These are phyloP conservation scores for Bradypodion pumilum DNA, from an alignment of 2,797 vertebrate species.

Conservation along the genomic window DNA sequence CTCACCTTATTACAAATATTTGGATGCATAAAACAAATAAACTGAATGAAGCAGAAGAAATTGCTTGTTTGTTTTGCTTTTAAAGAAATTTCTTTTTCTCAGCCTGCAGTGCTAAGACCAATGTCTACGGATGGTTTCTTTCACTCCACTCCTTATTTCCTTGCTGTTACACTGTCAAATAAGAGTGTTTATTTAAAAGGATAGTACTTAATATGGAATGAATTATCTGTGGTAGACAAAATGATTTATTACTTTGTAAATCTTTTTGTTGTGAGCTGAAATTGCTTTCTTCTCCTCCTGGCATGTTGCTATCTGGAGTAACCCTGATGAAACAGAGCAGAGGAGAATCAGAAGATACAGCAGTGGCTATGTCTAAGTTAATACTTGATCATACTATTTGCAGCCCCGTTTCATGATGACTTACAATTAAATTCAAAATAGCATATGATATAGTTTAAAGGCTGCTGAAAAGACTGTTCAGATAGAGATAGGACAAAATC, in stretches of 20 bases:
- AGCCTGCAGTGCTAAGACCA: not conserved
- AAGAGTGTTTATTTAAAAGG: slow-evolving; percentile 42
- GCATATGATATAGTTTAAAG: not conserved
- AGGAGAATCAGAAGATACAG: not conserved
- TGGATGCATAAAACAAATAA: not conserved
- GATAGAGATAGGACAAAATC: too few relatives aligned
- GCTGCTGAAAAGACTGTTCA: not conserved
- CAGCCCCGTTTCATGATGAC: not conserved
- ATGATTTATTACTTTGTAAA: slow-evolving; percentile 65
- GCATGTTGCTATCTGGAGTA: accelerated
- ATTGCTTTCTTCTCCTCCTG: slow-evolving; percentile 55
- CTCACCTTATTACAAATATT: not conserved
- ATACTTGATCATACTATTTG: not conserved
- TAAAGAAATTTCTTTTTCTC: slow-evolving; percentile 58
- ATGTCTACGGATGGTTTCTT: slow-evolving; percentile 49
- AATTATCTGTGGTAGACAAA: slow-evolving; percentile 63
- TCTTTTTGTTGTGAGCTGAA: slow-evolving; percentile 49
- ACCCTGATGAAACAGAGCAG: not conserved
- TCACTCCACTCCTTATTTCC: slow-evolving; percentile 21
- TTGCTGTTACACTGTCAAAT: slow-evolving; percentile 42
- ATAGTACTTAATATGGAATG: slow-evolving; percentile 64
- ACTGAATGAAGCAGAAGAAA: slow-evolving; percentile 3
- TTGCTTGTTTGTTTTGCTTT: slow-evolving; percentile 29
- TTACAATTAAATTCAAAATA: too few relatives aligned
- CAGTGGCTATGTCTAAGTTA: not conserved